A percentile compares a stretch with the other conserved stretches of the same genome.
These are phyloP conservation scores for Pachypanchax playfairii DNA, from an alignment of 2,113 vertebrate species.

Conservation along the genomic window DNA sequence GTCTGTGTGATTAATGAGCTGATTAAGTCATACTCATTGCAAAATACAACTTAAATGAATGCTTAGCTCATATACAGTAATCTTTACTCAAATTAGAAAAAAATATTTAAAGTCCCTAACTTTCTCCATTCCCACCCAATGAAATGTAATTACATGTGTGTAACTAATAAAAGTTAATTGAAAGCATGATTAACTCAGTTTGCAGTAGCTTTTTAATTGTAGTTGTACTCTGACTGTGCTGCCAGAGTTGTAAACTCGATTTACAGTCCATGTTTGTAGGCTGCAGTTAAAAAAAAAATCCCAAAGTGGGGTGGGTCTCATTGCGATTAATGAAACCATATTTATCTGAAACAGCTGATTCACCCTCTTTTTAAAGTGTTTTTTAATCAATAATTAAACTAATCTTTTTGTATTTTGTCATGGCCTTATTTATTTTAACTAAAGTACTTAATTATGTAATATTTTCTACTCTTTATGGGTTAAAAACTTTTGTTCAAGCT, in stretches of 20 bases:
- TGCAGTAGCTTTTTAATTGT: slow-evolving; percentile 37
- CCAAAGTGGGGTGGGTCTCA: slow-evolving; percentile 15
- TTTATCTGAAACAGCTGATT: background rate
- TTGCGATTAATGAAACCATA: background rate
- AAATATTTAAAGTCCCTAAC: slow-evolving; percentile 10
- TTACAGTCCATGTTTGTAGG: slow-evolving; percentile 37
- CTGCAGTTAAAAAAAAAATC: slow-evolving; percentile 13
- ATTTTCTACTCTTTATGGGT: background rate
- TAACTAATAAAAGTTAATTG: slow-evolving; percentile 63
- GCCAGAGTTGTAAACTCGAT: slow-evolving; percentile 41
- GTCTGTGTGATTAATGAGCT: too few relatives aligned
- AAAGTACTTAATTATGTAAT: too few relatives aligned
- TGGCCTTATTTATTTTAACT: too few relatives aligned
- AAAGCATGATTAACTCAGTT: slow-evolving; percentile 62
- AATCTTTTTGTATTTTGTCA: slow-evolving; percentile 21
- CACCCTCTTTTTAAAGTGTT: too few relatives aligned
- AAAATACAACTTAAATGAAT: too few relatives aligned
- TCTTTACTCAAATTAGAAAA: background rate
- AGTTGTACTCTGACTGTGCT: slow-evolving; percentile 49
- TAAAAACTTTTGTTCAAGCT: background rate
- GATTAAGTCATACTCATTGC: too few relatives aligned
- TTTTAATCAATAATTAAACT: slow-evolving; percentile 26
- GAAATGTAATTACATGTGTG: slow-evolving; percentile 55
- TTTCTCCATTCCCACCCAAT: slow-evolving; percentile 43
- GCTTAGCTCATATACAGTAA: too few relatives aligned